Evolutionary conservation across 2,113 vertebrate species (phyloP), one percentile per base, ranked within the genome.

Genomic region (Pteropus alecto): DNA sequence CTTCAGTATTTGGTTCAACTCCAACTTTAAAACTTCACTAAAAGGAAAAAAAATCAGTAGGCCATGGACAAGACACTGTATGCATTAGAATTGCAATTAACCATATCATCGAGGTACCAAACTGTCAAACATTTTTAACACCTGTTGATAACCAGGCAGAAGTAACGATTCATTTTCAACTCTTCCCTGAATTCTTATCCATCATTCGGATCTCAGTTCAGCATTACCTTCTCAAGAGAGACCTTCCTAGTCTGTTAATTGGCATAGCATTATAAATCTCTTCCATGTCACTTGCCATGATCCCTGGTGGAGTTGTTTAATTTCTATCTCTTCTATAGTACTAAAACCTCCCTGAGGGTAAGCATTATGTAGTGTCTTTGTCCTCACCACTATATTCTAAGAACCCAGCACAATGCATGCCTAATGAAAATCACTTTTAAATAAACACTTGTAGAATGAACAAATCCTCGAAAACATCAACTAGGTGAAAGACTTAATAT

Each of bases 11-110:
- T 83, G 51, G 73, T 58, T 92, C 48, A 73, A 41, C 22, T 82
- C 58, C 33, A 93, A 95, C 60, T 94, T 93, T 78, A 74, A 94
- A 89, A 93, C 30, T 90, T 19, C 28, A 71, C 41, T 68, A 41
- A 61, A 77, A 67, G 7, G 48, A 11, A 41, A 95, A 93, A 51
- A 93, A 93, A 46, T 28, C 51, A 96, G 35, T 77, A 65, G 5
- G 48, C 3, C 30, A 73, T 1, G 22, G 67, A 78, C 15, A 79
- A 85, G 41, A 87, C 91, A 88, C 9, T 56, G 56, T 10, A 63
- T 61, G 2, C 21, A 60, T 8, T 56, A 22, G 67, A 96, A 90
- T 81, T 77, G 6, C 26, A 67, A 61, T 46, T 68, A 78, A 86
- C 7, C 16, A 95, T 95, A 85, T 85, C 74, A 88, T 41, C 28